A percentile compares a stretch with the other conserved stretches of the same genome.
phyloP scores from a whole-genome alignment of 2,888 invertebrate species.

The Papilio demoleus region DNA sequence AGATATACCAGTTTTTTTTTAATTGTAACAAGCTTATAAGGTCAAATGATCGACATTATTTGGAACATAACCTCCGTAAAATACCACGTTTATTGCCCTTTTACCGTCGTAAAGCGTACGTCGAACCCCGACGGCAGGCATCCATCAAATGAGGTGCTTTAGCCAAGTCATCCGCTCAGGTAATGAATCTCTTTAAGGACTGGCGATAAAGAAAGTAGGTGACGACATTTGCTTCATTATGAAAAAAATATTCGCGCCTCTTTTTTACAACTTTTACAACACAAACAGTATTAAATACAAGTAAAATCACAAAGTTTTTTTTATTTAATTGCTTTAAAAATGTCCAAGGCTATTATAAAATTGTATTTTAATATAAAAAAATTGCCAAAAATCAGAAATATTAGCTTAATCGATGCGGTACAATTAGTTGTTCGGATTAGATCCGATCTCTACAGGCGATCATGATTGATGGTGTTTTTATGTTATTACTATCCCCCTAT shows the following conservation, averaged over 20 bases:
- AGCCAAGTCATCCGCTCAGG: conserved; percentile 52
- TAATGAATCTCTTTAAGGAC: conserved; percentile 52
- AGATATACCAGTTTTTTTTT: too few relatives aligned
- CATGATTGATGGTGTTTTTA: conserved; percentile 77
- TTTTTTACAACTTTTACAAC: not conserved
- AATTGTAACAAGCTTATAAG: conserved; percentile 24
- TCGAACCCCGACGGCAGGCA: conserved; percentile 51
- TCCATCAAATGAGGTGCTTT: conserved; percentile 56
- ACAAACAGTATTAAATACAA: not conserved
- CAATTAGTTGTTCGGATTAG: conserved; percentile 67
- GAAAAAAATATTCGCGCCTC: conserved; percentile 25
- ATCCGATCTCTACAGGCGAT: conserved; percentile 54
- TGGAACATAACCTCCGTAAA: conserved; percentile 48
- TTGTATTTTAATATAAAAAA: not conserved
- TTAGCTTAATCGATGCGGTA: conserved; percentile 66
- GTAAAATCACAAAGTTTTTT: not conserved
- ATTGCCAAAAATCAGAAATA: conserved; percentile 42
- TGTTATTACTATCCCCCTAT: conserved; percentile 58
- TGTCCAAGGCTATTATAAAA: not conserved
- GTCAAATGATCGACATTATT: conserved; percentile 47
- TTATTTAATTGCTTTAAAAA: not conserved
- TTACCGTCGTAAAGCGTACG: conserved; percentile 50
- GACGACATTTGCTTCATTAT: conserved; percentile 37
- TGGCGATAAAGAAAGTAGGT: conserved; percentile 44
- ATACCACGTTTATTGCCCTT: conserved; percentile 49